phyloP scores from a whole-genome alignment of 23 tunicate species.

The Trididemnum miniatum region DNA sequence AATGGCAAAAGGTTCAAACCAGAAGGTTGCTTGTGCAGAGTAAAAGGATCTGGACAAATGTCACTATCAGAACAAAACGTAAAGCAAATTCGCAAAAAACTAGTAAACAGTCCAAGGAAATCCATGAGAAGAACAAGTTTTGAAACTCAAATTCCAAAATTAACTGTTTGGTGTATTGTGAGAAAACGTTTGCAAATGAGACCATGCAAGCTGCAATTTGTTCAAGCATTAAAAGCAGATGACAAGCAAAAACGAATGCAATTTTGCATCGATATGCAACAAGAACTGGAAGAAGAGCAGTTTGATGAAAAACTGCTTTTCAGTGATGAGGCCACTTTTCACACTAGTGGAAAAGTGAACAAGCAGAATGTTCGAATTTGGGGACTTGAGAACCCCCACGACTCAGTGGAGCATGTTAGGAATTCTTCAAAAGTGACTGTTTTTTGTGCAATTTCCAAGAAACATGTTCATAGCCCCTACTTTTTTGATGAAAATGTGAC shows the following conservation, averaged over 20 bases:
- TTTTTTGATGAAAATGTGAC: conserved; percentile 25
- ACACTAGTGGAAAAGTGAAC: conserved; percentile 28
- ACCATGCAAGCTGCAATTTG: conserved; percentile 30
- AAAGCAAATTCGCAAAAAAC: conserved; percentile 25
- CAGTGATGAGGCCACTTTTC: conserved; percentile 36
- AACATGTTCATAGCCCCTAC: conserved; percentile 30
- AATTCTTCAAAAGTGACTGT: conserved; percentile 30
- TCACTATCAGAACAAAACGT: conserved; percentile 13
- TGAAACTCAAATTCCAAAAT: conserved; percentile 13
- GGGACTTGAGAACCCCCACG: conserved; percentile 26
- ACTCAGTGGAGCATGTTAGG: conserved; percentile 23
- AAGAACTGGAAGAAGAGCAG: conserved; percentile 24
- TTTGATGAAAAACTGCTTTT: conserved; percentile 17
- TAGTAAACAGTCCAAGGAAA: conserved; percentile 11
- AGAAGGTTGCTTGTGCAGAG: conserved; percentile 34
- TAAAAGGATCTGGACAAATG: conserved; percentile 28
- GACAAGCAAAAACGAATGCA: conserved; percentile 23
- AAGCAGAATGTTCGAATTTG: conserved; percentile 28
- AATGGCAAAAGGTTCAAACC: conserved; percentile 9
- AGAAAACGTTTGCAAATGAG: conserved; percentile 32
- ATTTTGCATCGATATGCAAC: conserved; percentile 28
- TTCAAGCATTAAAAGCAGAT: conserved; percentile 23
- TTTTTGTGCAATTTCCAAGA: conserved; percentile 36
- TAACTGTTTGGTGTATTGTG: conserved; percentile 14
- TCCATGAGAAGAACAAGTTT: conserved; percentile 33